Conservation (phyloP, 64 coral and sea anemone species). For the Hydrozoanthus tunicans region DNA sequence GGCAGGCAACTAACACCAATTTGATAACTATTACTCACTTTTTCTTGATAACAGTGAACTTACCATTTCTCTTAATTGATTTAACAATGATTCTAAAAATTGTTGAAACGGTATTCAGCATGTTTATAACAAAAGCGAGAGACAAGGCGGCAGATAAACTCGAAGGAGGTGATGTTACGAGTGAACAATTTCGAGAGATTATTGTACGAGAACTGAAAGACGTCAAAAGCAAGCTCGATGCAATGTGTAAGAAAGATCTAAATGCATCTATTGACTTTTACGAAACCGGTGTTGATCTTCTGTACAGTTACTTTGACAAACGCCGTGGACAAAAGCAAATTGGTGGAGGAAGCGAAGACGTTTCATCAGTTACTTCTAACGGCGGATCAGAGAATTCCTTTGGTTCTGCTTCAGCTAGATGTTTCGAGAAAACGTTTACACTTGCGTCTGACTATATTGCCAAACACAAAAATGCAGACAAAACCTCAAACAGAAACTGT, state of each 20-base stretch:
- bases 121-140: neutral
- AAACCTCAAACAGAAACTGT: neutral
- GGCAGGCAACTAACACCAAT: too few species aligned
- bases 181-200: neutral
- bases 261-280: neutral
- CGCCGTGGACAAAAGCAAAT: neutral
- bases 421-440: neutral
- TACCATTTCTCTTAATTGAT: neutral
- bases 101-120: neutral
- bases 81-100: neutral
- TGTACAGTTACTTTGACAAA: neutral
- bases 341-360: neutral
- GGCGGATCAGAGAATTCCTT: neutral
- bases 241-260: neutral
- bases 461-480: neutral
- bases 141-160: conserved; percentile 3
- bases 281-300: neutral
- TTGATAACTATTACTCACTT: neutral
- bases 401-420: neutral
- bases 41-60: neutral
- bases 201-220: neutral
- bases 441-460: neutral
- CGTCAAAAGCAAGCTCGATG: neutral
- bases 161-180: neutral
- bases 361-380: neutral